Evolutionary conservation across 1,140 invertebrate species (phyloP).

Genomic region (Saxidomus purpurata): DNA sequence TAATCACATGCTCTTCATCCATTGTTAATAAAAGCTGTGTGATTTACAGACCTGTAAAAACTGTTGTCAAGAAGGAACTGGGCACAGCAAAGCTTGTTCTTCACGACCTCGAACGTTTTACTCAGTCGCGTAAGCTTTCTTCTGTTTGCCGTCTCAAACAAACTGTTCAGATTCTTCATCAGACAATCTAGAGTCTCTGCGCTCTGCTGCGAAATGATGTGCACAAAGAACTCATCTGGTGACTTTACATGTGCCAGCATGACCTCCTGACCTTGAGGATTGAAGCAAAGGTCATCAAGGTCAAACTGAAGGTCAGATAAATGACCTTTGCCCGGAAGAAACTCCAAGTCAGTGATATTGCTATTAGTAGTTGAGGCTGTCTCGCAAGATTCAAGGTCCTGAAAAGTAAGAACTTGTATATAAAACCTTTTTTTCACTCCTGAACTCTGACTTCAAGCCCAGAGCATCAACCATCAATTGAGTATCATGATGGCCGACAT

Average conservation of each 20-base stretch:
- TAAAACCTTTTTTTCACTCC: too few relatives aligned
- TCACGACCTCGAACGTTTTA: slow-evolving; percentile 8
- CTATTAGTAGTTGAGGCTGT: background rate
- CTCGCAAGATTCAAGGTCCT: slow-evolving; percentile 4
- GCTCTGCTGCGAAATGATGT: slow-evolving; percentile 52
- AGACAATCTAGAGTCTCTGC: slow-evolving; percentile 42
- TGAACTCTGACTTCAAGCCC: too few relatives aligned
- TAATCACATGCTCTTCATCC: too few relatives aligned
- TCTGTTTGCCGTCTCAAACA: slow-evolving; percentile 50
- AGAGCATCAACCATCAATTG: too few relatives aligned
- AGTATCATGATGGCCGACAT: too few relatives aligned
- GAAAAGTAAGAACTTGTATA: background rate
- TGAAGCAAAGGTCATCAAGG: slow-evolving; percentile 34
- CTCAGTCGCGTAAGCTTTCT: slow-evolving; percentile 47
- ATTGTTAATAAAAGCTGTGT: too few relatives aligned
- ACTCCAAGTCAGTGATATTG: slow-evolving; percentile 13
- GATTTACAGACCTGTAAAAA: slow-evolving; percentile 63
- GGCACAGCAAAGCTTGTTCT: slow-evolving; percentile 58
- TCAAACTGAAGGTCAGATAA: slow-evolving; percentile 40
- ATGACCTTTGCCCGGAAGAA: background rate
- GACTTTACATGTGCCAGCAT: slow-evolving; percentile 54
- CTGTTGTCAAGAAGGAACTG: slow-evolving; percentile 54
- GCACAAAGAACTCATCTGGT: slow-evolving; percentile 56
- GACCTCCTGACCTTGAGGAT: slow-evolving; percentile 58
- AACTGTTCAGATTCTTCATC: slow-evolving; percentile 51